A percentile compares a stretch with the other conserved stretches of the same genome.
phyloP scores from a whole-genome alignment of 1,140 invertebrate species.

The Fopius arisanus region DNA sequence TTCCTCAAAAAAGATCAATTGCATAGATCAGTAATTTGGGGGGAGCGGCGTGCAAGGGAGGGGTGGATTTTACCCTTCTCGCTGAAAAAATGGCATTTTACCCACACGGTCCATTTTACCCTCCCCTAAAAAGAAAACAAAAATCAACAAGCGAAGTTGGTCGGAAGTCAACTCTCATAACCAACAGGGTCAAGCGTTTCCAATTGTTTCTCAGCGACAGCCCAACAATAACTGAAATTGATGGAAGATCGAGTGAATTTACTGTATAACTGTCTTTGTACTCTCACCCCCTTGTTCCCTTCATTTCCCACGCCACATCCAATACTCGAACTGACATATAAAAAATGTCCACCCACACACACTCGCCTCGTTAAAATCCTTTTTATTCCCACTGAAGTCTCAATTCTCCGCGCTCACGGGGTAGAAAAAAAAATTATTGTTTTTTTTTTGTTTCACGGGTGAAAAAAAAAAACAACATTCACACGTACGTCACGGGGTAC shows the following conservation, averaged over 20 bases:
- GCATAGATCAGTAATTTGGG: too few species aligned
- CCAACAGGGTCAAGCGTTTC: too few species aligned
- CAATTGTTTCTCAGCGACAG: too few species aligned
- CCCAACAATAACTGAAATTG: not conserved
- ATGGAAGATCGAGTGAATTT: not conserved
- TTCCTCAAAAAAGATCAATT: too few species aligned
- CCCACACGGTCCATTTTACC: too few species aligned
- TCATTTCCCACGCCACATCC: not conserved
- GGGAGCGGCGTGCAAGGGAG: too few species aligned
- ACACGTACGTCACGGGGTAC: conserved; percentile 4
- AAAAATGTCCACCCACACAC: not conserved
- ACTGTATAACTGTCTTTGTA: not conserved
- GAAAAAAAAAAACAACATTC: conserved; percentile 3
- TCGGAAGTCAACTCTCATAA: too few species aligned
- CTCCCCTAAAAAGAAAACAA: too few species aligned
- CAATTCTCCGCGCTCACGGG: not conserved
- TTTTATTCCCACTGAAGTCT: not conserved
- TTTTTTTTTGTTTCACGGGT: not conserved
- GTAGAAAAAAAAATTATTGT: not conserved
- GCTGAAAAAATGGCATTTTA: too few species aligned
- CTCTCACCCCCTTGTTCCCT: not conserved
- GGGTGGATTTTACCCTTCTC: too few species aligned
- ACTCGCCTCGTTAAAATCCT: not conserved
- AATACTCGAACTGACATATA: not conserved
- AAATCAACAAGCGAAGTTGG: too few species aligned